Evolutionary conservation across 2,888 invertebrate species (phyloP), one percentile per base, ranked within the genome.

Genomic region (Teinopalpus imperialis): DNA sequence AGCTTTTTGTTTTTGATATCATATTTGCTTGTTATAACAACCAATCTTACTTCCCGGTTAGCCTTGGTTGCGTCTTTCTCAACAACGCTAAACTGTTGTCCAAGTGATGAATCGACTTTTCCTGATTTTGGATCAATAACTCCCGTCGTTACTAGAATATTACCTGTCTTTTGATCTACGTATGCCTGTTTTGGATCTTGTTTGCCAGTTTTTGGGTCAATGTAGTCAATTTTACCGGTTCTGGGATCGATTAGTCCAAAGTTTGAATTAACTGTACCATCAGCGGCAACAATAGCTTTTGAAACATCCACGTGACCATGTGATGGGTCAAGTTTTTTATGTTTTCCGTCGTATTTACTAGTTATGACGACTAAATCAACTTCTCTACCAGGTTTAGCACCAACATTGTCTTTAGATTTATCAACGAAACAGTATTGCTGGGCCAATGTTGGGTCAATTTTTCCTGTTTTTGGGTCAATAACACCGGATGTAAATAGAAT

Each of bases 91-190:
- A 93, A 91, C 54, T 93, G 90, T 69, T 94, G 93, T 7, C 93
- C 93, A 31, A 93, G 77, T 0, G 90, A 90, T 7, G 92, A 90
- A 68, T 93, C 93, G 0, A 90, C 74, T 66, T 93, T 92, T 1
- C 93, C 93, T 0, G 93, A 92, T 57, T 90, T 90, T 0, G 93
- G 93, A 72, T 93, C 92, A 1, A 89, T 63, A 2, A 93, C 91
- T 12, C 91, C 92, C 6, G 90, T 91, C 1, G 91, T 89, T 5
- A 93, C 82, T 12, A 92, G 86, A 42, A 94, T 79, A 57, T 93
- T 93, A 8, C 93, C 93, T 4, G 94, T 93, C 61, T 91, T 90
- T n/a, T 90, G 89, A 61, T 94, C 93, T n/a, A 94, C 87, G 60
- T 92, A 91, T 1, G 93, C 94, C 68, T 92, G 91, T 67, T 91